phyloP scores from a whole-genome alignment of 2,888 invertebrate genomes.

The Hyalella azteca region DNA sequence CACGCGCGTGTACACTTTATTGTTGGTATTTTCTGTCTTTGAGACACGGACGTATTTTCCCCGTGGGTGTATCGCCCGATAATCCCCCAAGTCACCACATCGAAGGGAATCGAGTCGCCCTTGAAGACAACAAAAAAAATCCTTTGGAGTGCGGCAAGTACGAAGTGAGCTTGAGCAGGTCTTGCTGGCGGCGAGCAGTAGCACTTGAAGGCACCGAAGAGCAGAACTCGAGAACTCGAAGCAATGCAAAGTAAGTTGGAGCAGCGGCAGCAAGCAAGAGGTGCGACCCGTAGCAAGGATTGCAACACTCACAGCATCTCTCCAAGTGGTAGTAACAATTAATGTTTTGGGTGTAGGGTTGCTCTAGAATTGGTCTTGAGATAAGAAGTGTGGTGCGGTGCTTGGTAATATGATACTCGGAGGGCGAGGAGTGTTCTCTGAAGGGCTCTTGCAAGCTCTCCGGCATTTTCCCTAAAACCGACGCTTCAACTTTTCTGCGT shows the following conservation, averaged over 20 bases:
- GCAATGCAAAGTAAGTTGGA: neutral
- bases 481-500: conserved; percentile 56
- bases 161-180: neutral
- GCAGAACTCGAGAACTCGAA: neutral
- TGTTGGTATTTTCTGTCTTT: too few species aligned
- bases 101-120: neutral
- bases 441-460: conserved; percentile 45
- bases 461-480: conserved; percentile 58
- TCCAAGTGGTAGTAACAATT: conserved; percentile 21
- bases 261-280: neutral
- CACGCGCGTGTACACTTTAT: too few species aligned
- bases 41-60: too few species aligned
- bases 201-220: conserved; percentile 13
- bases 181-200: neutral
- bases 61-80: too few species aligned
- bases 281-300: too few species aligned
- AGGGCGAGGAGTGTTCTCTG: conserved; percentile 7
- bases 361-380: conserved; percentile 32
- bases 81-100: neutral
- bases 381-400: conserved; percentile 20
- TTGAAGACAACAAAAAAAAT: conserved; percentile 15
- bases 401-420: conserved; percentile 25
- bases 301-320: conserved; percentile 20
- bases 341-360: conserved; percentile 33
- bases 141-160: neutral